phyloP scores from a whole-genome alignment of 2,797 vertebrate species.

The Urocyon cinereoargenteus region DNA sequence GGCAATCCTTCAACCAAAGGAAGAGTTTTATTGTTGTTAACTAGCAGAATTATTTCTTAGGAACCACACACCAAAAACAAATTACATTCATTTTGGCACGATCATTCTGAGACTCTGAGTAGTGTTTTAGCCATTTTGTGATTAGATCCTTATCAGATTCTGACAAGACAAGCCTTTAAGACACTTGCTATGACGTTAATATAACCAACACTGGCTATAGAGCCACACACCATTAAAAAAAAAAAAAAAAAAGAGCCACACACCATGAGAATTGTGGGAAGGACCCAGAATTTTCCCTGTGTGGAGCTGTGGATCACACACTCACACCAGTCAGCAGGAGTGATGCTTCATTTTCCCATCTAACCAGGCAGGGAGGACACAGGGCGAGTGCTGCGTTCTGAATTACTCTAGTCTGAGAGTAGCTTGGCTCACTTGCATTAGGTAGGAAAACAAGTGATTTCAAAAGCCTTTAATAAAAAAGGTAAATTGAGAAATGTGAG shows the following conservation, averaged over 20 bases:
- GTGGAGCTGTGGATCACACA: not conserved
- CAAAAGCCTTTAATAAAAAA: constrained; percentile 21
- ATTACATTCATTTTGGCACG: not conserved
- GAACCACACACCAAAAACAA: not conserved
- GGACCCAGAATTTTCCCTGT: not conserved
- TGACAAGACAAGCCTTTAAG: constrained; percentile 12
- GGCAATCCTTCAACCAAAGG: not conserved
- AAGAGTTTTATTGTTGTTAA: constrained; percentile 9
- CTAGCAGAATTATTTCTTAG: not conserved
- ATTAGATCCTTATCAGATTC: not conserved
- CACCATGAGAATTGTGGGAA: not conserved
- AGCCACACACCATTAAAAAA: constrained; percentile 11
- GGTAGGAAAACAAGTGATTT: not conserved
- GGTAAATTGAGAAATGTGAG: constrained; percentile 23
- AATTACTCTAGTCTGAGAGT: not conserved
- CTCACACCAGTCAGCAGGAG: not conserved
- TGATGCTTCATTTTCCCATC: not conserved
- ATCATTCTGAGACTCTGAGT: constrained; percentile 47
- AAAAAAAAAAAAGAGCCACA: too few species aligned
- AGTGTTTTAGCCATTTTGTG: not conserved
- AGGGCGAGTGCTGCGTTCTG: not conserved
- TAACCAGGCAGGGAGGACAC: not conserved
- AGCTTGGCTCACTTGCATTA: not conserved
- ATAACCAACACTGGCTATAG: constrained; percentile 52
- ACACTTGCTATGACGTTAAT: constrained; percentile 38